Conservation (phyloP, 2,113 vertebrate genomes). For the Ageneiosus marmoratus region DNA sequence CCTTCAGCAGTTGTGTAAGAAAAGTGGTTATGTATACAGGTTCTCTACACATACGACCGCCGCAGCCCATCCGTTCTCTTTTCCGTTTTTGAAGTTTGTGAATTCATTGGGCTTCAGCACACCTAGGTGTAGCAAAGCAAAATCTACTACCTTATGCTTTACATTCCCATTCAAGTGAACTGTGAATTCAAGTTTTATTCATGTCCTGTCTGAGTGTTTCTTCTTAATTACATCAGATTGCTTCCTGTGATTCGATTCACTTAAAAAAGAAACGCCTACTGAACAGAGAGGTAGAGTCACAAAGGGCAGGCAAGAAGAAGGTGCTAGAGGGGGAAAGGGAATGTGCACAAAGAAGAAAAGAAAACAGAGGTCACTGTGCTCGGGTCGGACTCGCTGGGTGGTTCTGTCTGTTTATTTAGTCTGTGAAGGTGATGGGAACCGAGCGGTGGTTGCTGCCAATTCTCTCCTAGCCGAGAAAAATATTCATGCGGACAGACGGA, state of each 20-base stretch:
- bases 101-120: not conserved
- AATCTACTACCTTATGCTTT: not conserved
- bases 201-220: not conserved
- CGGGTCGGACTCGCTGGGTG: conserved; percentile 57
- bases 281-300: conserved; percentile 2
- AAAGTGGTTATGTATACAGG: not conserved
- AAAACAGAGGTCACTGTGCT: conserved; percentile 38
- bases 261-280: not conserved
- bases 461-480: conserved; percentile 73
- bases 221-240: not conserved
- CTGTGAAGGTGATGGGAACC: conserved; percentile 69
- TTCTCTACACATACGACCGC: not conserved
- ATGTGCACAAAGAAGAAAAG: conserved; percentile 32
- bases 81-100: not conserved
- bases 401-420: conserved; percentile 73
- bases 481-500: conserved; percentile 68
- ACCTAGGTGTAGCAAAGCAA: not conserved
- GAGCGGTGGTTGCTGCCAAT: conserved; percentile 64
- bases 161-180: not conserved
- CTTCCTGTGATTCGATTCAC: not conserved
- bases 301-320: conserved; percentile 15
- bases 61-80: not conserved
- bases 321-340: conserved; percentile 3
- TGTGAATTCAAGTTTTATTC: not conserved
- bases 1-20: not conserved